Evolutionary conservation across 2,113 vertebrate species (phyloP).

Genomic region (Psophia crepitans): DNA sequence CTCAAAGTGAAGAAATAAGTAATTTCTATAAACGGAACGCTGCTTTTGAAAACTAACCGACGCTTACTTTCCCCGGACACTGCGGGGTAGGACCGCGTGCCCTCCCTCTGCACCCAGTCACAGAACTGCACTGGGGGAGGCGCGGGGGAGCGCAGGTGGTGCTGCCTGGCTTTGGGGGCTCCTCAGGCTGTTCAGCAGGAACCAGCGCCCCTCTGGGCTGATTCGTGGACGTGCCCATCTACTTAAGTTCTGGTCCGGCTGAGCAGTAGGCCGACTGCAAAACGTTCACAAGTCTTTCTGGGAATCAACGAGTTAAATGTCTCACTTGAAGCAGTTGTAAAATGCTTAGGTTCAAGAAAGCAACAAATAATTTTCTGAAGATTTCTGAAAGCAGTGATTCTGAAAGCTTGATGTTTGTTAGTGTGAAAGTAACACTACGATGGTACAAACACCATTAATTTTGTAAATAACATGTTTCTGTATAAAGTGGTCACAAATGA

Average conservation of each 20-base stretch:
- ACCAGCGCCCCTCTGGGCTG: not conserved
- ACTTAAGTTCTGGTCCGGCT: not conserved
- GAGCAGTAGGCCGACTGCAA: not conserved
- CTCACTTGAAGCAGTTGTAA: not conserved
- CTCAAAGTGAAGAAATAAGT: not conserved
- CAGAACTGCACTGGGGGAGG: not conserved
- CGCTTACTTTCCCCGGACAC: not conserved
- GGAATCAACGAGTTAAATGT: not conserved
- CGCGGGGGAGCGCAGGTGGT: fast-evolving
- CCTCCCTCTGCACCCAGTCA: not conserved
- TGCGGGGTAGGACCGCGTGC: not conserved
- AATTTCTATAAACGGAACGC: not conserved
- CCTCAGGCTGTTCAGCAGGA: not conserved
- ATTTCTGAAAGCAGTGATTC: not conserved
- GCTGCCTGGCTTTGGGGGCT: not conserved
- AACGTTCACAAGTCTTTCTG: not conserved
- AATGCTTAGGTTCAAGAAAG: not conserved
- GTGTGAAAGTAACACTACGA: not conserved
- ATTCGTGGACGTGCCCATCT: not conserved
- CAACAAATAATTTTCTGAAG: not conserved
- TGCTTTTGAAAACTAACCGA: not conserved
- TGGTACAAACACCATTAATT: not conserved
- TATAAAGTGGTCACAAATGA: not conserved
- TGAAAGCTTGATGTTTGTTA: not conserved
- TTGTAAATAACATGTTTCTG: not conserved